Evolutionary conservation across 2,888 invertebrate genomes (phyloP), one percentile per base, ranked within the genome.

Genomic region (Mesoligia furuncula): DNA sequence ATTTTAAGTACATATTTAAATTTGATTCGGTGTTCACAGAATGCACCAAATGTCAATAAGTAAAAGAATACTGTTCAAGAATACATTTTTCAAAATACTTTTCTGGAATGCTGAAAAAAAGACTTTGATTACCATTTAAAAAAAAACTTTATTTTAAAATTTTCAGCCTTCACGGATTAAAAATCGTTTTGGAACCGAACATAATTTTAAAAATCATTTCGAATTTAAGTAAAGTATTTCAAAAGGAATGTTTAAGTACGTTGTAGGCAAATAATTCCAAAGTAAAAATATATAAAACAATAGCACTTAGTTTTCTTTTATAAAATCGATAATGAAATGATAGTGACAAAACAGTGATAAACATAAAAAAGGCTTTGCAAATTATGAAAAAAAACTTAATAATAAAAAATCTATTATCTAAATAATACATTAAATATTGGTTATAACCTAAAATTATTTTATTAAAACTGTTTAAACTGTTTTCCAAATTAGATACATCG

Each of bases 341-440:
- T 69, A 76, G 45, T 78, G 83, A 83, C 67, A 80, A 78, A 83
- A 87, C 79, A 82, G 68, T 71, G 79, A 80, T 83, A 83, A 83
- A 88, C 83, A 82, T 80, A 79, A 78, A 54, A 87, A 84, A 75
- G 69, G 81, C 66, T 88, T 87, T 86, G 87, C 84, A 88, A 74
- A 79, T 86, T 70, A 84, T 79, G 59, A 81, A 84, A 87, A 81
- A 85, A 45, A 45, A 45, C 87, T 83, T 87, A 87, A 83, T 81
- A 79, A 85, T 87, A 85, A 83, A 71, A 81, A 84, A 85, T 83
- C 79, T 87, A 84, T 75, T 75, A 83, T 84, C 89, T 89, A 90
- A 88, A 87, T 88, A 89, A 87, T 89, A 85, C 86, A 90, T 89
- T 89, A 85, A 86, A 89, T 85, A 90, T 88, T 76, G 84, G 84